Evolutionary conservation across 2,113 vertebrate species (phyloP), one percentile per base, ranked within the genome.

Genomic region (Phylloscopus trochilus): DNA sequence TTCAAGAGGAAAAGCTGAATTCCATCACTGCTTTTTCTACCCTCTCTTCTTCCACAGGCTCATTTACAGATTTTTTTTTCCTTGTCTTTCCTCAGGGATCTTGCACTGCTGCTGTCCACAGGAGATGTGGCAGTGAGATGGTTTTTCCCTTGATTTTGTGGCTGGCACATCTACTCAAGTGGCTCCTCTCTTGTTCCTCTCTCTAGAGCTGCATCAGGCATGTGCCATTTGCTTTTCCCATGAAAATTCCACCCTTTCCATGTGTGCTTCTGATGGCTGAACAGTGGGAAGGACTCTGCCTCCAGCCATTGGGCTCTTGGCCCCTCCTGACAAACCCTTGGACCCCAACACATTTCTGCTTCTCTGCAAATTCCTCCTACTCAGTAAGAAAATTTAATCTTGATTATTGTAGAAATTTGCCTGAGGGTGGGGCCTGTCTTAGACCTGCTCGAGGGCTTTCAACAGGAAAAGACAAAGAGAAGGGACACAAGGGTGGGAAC

Each of bases 201-300:
- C 59, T 68, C 74, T 56, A 53, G 26, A 59, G 28, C 28, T 87
- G 33, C 12, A 64, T 21, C 39, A 59, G 9, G 26, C 20, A 28
- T 0, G 5, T 33, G 4, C 8, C 30, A 3, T 46, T 68, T 83
- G n/a, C 47, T 67, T 76, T 60, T 43, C n/a, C 76, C 20, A 4
- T 9, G 9, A 22, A 64, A 6, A 17, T 72, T 12, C 3, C 6
- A 62, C 47, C 31, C n/a, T 58, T 78, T 83, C 47, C 17, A 46
- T 17, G 2, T 0, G 2, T 1, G 6, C 13, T 56, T 22, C 20
- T 5, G 7, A 4, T 39, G 14, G 21, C 44, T 51, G 43, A 55
- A 4, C 2, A 1, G 16, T 5, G 26, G 41, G 35, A 59, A 1
- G 7, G 26, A 16, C 31, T 88, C 69, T 81, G 20, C 30, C 55